phyloP scores from a whole-genome alignment of 2,888 invertebrate genomes.

The Alloscopus bannaensis region DNA sequence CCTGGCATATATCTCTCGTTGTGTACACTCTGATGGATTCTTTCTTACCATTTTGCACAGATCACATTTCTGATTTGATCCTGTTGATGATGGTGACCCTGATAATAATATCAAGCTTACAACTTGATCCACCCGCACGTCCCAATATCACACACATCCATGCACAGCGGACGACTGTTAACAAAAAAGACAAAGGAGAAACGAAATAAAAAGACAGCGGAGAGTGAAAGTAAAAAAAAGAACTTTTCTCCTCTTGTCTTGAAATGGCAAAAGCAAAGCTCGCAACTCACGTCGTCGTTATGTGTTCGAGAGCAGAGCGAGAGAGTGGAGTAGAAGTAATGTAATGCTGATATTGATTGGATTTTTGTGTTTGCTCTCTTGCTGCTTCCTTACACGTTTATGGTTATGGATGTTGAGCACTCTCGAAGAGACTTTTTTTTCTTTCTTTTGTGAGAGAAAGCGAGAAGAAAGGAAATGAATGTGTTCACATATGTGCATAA shows the following conservation, averaged over 20 bases:
- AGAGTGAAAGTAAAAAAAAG: neutral
- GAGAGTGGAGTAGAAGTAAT: slow-evolving; percentile 8
- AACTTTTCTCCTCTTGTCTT: slow-evolving; percentile 7
- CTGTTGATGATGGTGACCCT: neutral
- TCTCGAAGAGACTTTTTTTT: neutral
- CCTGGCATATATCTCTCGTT: no score
- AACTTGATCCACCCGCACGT: neutral
- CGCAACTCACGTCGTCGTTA: neutral
- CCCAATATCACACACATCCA: no score
- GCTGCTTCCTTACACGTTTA: slow-evolving; percentile 11
- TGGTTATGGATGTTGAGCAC: neutral
- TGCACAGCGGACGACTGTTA: no score
- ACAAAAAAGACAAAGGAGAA: neutral
- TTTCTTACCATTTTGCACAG: no score
- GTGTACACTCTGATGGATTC: no score
- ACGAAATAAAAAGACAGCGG: neutral
- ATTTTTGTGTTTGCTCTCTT: slow-evolving; percentile 41
- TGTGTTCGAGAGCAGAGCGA: neutral
- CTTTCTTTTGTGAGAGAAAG: neutral
- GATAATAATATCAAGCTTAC: slow-evolving; percentile 1
- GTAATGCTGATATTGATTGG: slow-evolving; percentile 41
- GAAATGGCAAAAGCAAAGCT: slow-evolving; percentile 4
- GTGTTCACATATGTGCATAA: slow-evolving; percentile 21
- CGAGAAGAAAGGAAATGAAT: slow-evolving; percentile 14
- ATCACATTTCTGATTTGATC: neutral